Evolutionary conservation across 2,797 vertebrate genomes (phyloP).

Genomic region (Myotis vivesi): DNA sequence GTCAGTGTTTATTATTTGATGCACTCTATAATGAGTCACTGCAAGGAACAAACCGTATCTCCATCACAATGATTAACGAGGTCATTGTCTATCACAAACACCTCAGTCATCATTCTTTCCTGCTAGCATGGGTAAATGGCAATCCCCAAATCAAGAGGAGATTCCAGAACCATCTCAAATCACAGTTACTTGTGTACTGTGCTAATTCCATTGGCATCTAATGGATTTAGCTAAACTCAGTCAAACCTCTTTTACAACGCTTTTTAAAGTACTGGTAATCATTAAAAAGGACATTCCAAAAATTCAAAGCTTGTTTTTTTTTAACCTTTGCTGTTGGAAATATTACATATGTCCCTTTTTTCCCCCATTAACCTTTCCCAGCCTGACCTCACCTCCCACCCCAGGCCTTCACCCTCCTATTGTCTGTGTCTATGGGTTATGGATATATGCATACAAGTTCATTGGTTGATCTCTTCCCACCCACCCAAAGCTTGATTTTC

Average conservation of each 20-base stretch:
- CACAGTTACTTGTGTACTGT: constrained; percentile 11
- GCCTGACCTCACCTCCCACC: no score
- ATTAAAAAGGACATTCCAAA: constrained; percentile 23
- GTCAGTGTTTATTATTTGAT: constrained; percentile 84
- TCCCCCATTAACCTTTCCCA: no score
- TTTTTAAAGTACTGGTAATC: constrained; percentile 23
- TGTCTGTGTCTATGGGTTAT: no score
- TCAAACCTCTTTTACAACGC: neutral
- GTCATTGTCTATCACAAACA: constrained; percentile 77
- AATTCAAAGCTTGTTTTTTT: neutral
- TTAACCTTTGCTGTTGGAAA: neutral
- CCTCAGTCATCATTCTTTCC: constrained; percentile 75
- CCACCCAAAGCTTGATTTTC: neutral
- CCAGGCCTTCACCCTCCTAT: no score
- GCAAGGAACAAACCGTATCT: constrained; percentile 79
- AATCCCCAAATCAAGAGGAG: constrained; percentile 53
- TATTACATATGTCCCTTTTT: no score
- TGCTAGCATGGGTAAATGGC: constrained; percentile 26
- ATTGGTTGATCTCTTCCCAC: no score
- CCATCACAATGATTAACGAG: constrained; percentile 82
- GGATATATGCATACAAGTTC: no score
- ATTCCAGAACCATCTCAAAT: constrained; percentile 32
- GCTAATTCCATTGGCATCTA: constrained; percentile 26
- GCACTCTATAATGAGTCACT: constrained; percentile 80
- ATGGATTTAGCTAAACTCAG: constrained; percentile 35